Base-by-base conservation (phyloP, 2,113 vertebrate species). In the Bubo scandiacus region DNA sequence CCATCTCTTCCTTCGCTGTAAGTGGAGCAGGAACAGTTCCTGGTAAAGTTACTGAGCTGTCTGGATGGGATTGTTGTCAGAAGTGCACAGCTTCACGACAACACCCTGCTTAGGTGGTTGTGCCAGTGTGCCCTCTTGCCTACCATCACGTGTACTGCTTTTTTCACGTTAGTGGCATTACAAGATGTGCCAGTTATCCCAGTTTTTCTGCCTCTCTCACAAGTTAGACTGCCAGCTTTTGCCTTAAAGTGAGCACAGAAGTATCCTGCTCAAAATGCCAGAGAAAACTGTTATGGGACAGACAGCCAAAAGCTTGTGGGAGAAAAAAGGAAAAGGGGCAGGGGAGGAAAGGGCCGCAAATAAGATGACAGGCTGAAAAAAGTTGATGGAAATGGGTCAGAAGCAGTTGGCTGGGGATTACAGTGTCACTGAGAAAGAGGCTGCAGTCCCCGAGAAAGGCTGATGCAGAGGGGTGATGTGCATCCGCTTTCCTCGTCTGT, bases 231-330 rank as follows among this genome's bases (percentile, higher is more conserved):
- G 42, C 15, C 34, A 71, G 38, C 32, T 61, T 66, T 34, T 5
- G 3, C 52, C 38, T 26, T 27, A 5, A 40, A 59, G 32, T 3
- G 25, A 63, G 29, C 0, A 0, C 15, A 30, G 17, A 27, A 1
- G 11, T 36, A 1, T 43, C 36, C 36, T n/a, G 2, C 79, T 52
- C 40, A 58, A 49, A 88, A 65, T 54, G 38, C 25, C 0, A 0
- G 58, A n/a, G 55, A 34, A 45, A 52, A 30, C 10, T 47, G 36
- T 15, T 70, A 8, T 73, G 66, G 38, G 61, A 42, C 30, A 54
- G 78, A 4, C 21, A 63, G 38, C 15, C 8, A 26, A 32, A 86
- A 80, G 25, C 17, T 55, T 4, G 5, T 21, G 21, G 51, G 11
- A 23, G 27, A 11, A 54, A 55, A 63, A 70, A 34, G 42, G 29